phyloP scores from a whole-genome alignment of 2,888 invertebrate species.

The Bimastos eiseni region DNA sequence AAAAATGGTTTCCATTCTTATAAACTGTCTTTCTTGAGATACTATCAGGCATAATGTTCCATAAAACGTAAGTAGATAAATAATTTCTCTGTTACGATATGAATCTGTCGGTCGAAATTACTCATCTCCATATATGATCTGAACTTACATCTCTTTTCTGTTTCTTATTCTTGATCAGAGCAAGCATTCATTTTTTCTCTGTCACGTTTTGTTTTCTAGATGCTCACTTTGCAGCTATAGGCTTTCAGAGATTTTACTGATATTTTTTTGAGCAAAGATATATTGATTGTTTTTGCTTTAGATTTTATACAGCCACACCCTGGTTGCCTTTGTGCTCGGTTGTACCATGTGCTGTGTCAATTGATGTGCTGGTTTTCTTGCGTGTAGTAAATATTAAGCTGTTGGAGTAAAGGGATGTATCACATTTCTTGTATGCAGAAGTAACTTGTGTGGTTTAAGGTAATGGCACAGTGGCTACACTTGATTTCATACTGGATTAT shows the following conservation, averaged over 20 bases:
- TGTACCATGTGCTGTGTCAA: constrained; percentile 4
- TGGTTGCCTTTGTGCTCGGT: background rate
- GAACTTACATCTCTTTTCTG: background rate
- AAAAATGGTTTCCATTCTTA: background rate
- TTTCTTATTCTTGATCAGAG: background rate
- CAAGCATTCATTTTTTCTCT: background rate
- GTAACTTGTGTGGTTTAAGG: background rate
- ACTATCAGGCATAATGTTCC: background rate
- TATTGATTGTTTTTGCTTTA: background rate
- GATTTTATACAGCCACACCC: background rate
- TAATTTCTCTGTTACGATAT: background rate
- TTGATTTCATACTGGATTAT: background rate
- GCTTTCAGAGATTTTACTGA: constrained; percentile 4
- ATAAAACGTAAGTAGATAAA: background rate
- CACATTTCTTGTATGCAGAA: background rate
- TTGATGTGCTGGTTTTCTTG: background rate
- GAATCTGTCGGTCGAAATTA: background rate
- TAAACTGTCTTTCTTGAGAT: background rate
- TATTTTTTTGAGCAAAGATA: background rate
- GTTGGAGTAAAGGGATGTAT: background rate
- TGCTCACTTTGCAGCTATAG: background rate
- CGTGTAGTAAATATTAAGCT: background rate
- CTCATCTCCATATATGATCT: background rate
- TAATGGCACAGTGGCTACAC: background rate
- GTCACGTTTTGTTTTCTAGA: background rate